Conservation (phyloP, 1,140 invertebrate species). For the Meloidogyne chitwoodi region DNA sequence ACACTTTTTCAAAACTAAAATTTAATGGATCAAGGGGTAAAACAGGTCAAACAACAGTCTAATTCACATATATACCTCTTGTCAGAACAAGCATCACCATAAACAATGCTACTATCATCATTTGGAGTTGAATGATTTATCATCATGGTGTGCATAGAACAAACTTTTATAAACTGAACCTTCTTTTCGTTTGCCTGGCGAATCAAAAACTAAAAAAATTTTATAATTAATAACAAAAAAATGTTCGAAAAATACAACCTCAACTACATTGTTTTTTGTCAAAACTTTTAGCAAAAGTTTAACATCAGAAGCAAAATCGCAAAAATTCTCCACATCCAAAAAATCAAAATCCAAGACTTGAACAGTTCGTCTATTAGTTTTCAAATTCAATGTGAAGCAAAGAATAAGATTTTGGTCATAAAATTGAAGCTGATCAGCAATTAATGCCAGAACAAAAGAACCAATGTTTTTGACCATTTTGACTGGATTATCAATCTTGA, state of each 20-base stretch:
- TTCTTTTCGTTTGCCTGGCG: background rate
- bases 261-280: background rate
- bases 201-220: constrained; percentile 28
- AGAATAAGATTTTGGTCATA: constrained; percentile 13
- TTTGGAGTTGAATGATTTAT: constrained; percentile 20
- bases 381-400: background rate
- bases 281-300: constrained; percentile 19
- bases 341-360: constrained; percentile 27
- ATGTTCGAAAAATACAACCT: constrained; percentile 4
- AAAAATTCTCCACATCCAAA: constrained; percentile 21
- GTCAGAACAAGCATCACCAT: constrained; percentile 17
- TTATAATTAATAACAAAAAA: background rate
- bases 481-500: constrained; percentile 10
- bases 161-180: background rate
- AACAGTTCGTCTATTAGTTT: background rate
- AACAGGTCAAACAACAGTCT: too few species aligned
- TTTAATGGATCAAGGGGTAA: too few species aligned
- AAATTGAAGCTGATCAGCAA: background rate
- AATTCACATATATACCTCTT: constrained; percentile 14
- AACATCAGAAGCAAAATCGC: constrained; percentile 13
- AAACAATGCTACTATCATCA: constrained; percentile 33
- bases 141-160: constrained; percentile 19
- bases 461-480: constrained; percentile 17
- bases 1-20: too few species aligned
- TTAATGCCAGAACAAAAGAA: constrained; percentile 9